These are phyloP conservation scores for Drosophila parabipectinata DNA, from an alignment of 1,140 invertebrate species.

Conservation along the genomic window DNA sequence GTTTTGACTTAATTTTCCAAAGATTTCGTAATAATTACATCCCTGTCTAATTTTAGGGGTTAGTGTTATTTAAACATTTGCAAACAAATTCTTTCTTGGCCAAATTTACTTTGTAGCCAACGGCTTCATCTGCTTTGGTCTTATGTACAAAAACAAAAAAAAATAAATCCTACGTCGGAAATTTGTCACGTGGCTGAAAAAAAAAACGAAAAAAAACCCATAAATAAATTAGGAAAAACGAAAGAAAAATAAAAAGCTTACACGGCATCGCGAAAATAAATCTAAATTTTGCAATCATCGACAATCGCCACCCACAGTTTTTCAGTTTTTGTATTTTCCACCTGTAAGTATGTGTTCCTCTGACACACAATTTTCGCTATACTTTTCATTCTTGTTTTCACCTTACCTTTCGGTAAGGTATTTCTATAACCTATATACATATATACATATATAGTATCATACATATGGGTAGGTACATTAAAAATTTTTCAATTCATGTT, in stretches of 20 bases:
- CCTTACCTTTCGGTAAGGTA: not conserved
- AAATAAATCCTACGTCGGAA: constrained; percentile 36
- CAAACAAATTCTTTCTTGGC: not conserved
- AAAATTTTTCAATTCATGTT: no score
- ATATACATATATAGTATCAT: no score
- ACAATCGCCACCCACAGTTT: constrained; percentile 23
- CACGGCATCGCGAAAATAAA: constrained; percentile 51
- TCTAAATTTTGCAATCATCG: constrained; percentile 54
- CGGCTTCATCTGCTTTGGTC: constrained; percentile 29
- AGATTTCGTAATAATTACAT: no score
- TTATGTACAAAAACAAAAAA: constrained; percentile 27
- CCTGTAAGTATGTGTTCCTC: constrained; percentile 4
- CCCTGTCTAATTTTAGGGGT: no score
- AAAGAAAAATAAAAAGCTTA: constrained; percentile 36
- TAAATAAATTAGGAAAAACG: constrained; percentile 1
- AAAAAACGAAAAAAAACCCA: not conserved
- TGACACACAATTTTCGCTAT: not conserved
- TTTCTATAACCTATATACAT: not conserved
- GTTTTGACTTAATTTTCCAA: no score
- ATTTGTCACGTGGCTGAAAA: constrained; percentile 49
- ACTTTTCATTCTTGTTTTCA: not conserved
- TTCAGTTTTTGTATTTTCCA: not conserved
- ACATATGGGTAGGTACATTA: no score
- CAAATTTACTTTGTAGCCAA: constrained; percentile 43
- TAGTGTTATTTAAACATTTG: not conserved